These are phyloP conservation scores for Doryteuthis pealeii DNA, from an alignment of 1,140 invertebrate genomes.

Conservation along the genomic window DNA sequence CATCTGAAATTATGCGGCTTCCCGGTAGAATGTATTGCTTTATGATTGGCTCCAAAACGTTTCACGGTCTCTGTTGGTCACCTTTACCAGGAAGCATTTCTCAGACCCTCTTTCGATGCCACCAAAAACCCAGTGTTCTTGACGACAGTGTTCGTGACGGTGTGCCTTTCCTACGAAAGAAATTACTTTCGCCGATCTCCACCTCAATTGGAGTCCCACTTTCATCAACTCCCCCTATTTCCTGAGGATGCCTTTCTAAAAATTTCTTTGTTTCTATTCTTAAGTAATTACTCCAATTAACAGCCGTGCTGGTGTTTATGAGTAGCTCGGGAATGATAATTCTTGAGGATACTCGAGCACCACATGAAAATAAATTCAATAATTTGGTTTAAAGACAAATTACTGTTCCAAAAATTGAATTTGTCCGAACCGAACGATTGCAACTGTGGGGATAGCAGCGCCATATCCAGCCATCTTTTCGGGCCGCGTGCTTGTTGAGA, in stretches of 20 bases:
- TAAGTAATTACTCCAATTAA: slow-evolving; percentile 1
- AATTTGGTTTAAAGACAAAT: no score
- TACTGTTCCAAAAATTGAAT: neutral
- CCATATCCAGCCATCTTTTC: neutral
- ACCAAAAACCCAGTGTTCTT: slow-evolving; percentile 32
- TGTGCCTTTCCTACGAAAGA: slow-evolving; percentile 31
- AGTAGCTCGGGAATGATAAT: slow-evolving; percentile 10
- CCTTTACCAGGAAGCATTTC: slow-evolving; percentile 21
- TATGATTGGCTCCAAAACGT: slow-evolving; percentile 22
- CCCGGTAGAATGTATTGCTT: slow-evolving; percentile 23
- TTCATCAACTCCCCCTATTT: no score
- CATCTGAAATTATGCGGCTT: slow-evolving; percentile 24
- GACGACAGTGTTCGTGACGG: slow-evolving; percentile 14
- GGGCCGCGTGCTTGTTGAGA: neutral
- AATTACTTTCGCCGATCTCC: slow-evolving; percentile 27
- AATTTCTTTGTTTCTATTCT: slow-evolving; percentile 18
- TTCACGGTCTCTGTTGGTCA: slow-evolving; percentile 16
- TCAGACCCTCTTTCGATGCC: slow-evolving; percentile 20
- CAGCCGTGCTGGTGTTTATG: slow-evolving; percentile 12
- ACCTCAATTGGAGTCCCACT: slow-evolving; percentile 18
- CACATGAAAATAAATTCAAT: no score
- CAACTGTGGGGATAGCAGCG: neutral
- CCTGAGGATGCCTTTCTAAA: neutral
- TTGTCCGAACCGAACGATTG: neutral
- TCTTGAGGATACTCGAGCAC: neutral